These are phyloP conservation scores for Latrodectus hesperus DNA, from an alignment of 2,888 invertebrate genomes.

Conservation along the genomic window DNA sequence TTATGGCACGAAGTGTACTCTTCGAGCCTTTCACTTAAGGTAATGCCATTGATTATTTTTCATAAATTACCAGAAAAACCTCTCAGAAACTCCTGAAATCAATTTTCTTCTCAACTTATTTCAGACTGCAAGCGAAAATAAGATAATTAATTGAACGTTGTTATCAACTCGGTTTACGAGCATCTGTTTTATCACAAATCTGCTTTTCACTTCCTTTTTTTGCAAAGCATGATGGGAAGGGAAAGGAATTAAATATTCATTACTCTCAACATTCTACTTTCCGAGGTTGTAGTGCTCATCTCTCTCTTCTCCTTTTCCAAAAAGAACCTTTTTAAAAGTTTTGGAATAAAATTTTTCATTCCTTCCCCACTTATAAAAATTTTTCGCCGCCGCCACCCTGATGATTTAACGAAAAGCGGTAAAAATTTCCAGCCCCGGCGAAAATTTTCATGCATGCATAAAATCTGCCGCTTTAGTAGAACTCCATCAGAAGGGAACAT, in stretches of 20 bases:
- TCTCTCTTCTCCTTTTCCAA: not conserved
- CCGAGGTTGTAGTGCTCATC: not conserved
- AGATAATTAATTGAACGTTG: not conserved
- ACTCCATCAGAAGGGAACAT: conserved; percentile 53
- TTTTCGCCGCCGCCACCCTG: not conserved
- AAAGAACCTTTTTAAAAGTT: conserved; percentile 18
- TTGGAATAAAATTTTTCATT: conserved; percentile 35
- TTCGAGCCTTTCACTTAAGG: too few relatives aligned
- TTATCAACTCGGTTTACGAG: not conserved
- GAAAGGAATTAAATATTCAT: conserved; percentile 4
- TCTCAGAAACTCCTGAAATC: too few relatives aligned
- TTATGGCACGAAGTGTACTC: too few relatives aligned
- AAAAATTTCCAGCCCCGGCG: conserved; percentile 45
- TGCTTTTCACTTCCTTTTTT: not conserved
- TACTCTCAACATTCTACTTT: conserved; percentile 24
- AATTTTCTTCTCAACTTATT: too few relatives aligned
- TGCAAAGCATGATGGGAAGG: not conserved
- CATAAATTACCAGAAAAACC: too few relatives aligned
- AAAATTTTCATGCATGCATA: conserved; percentile 66
- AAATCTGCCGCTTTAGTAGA: conserved; percentile 7
- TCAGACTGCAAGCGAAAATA: too few relatives aligned
- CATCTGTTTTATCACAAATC: not conserved
- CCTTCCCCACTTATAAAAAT: conserved; percentile 6
- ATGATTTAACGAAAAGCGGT: conserved; percentile 68
- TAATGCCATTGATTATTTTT: too few relatives aligned